Base-by-base conservation (phyloP, 2,797 vertebrate species). In the Tapera naevia region DNA sequence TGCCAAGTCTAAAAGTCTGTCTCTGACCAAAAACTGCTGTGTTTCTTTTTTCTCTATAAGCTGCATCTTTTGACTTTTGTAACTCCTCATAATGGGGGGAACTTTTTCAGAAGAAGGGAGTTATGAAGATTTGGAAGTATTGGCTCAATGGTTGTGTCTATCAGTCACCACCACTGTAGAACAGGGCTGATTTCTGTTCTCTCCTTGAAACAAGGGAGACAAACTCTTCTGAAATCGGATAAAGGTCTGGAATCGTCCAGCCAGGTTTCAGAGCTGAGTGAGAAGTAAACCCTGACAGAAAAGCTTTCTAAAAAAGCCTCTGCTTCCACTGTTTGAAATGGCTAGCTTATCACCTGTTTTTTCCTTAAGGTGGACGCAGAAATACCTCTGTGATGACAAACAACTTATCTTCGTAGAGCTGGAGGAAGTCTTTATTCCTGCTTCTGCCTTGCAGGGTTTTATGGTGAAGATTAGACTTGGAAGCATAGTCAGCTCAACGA, bases 31-130 rank as follows among this genome's bases (percentile, higher is more conserved):
- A 64, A 27, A 1, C 39, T 66, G 39, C 28, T 66, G 64, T 2
- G 1, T 7, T 12, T 35, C 21, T 39, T 11, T 62, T 60, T 69
- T 9, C 12, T 33, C 21, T 43, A 0, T 45, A 23, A 60, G n/a
- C 65, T 81, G 54, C 41, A 27, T 48, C 56, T 80, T 43, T 18
- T 69, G 57, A 51, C 30, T 87, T 87, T 25, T 6, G 7, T 51
- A 71, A 33, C 17, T 76, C 28, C 5, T 27, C 10, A 2, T 79
- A 21, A 56, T 2, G 15, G 22, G 17, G 25, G 15, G 10, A 56
- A 5, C 50, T 43, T 46, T 60, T 33, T 53, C 13, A 66, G 64
- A 48, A 51, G 46, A 27, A 61, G 33, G 45, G 48, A 28, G 51
- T 39, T 33, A 7, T 53, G 39, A 65, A 80, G 81, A 33, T 64